Base-by-base conservation (phyloP, 2,888 invertebrate genomes). In the Trisateles emortualis region DNA sequence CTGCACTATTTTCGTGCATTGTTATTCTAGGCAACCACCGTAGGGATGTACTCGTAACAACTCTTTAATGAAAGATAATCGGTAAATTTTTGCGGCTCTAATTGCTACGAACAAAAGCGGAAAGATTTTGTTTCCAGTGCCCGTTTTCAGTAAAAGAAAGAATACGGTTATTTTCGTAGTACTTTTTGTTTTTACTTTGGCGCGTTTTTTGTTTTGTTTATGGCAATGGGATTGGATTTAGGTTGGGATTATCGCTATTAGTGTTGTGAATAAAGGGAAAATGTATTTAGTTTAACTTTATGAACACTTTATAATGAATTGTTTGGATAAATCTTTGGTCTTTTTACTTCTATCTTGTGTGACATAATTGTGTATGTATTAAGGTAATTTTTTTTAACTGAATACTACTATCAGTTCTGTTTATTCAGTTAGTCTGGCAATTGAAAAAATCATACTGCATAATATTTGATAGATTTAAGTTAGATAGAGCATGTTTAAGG, bases 1-100 rank as follows among this genome's bases (percentile, higher is more conserved):
- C 79, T 73, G 72, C 71, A 73, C 73, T 81, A 81, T 83, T 81
- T 78, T 79, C 70, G 74, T 65, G 74, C 76, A 81, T 79, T 83
- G 79, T 81, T 77, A 72, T 76, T 69, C 68, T 56, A 64, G 68
- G 72, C 75, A 62, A 55, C 52, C 54, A 57, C 56, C 60, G 71
- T 67, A 64, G 57, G 69, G 58, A 62, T 58, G 55, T 53, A 64
- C n/a, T n/a, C n/a, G n/a, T n/a, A n/a, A 68, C 77, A 63, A 64
- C 67, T 59, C 53, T 40, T 64, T n/a, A 62, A 63, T 74, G 73
- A 72, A 64, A 59, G 68, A 58, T 70, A 65, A 61, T 69, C 60
- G 63, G 65, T 54, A 63, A 55, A 45, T 59, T 69, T 68, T 69
- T 69, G 56, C 30, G 44, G 43, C 46, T 65, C 66, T 65, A 70